These are phyloP conservation scores for Corydoras maculifer DNA, from an alignment of 2,113 vertebrate genomes.

Conservation along the genomic window DNA sequence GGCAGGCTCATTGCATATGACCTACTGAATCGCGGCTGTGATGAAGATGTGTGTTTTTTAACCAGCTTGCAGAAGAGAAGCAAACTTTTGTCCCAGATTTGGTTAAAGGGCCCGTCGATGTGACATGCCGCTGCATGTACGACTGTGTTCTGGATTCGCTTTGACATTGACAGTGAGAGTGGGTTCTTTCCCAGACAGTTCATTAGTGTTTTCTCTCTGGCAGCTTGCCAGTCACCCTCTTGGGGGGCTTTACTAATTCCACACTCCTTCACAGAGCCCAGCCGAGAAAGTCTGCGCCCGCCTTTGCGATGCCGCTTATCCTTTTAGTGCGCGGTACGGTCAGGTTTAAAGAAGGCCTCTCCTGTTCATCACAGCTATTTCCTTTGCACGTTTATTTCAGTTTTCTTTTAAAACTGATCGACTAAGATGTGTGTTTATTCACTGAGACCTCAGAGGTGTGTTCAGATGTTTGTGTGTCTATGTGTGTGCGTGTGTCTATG, in stretches of 20 bases:
- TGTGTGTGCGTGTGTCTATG: neutral
- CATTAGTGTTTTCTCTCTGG: conserved; percentile 46
- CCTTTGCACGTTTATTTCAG: neutral
- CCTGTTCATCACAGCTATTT: neutral
- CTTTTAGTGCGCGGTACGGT: conserved; percentile 1
- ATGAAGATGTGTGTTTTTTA: neutral
- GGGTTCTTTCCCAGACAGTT: conserved; percentile 41
- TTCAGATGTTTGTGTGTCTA: neutral
- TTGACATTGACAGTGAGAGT: conserved; percentile 43
- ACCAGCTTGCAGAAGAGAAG: conserved; percentile 2
- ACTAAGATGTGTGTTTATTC: neutral
- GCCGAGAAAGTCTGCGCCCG: conserved; percentile 29
- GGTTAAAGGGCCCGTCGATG: conserved; percentile 20
- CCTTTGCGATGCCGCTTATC: conserved; percentile 13
- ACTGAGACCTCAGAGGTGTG: no score
- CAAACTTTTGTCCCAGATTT: neutral
- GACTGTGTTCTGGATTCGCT: conserved; percentile 38
- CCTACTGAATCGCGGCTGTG: no score
- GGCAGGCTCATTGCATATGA: no score
- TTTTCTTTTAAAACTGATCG: neutral
- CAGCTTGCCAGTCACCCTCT: conserved; percentile 36
- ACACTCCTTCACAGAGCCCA: conserved; percentile 23
- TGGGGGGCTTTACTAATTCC: conserved; percentile 27
- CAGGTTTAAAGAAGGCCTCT: neutral
- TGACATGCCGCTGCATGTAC: conserved; percentile 24